Conservation (phyloP, 2,888 invertebrate species). For the Philopedon plagiatum region DNA sequence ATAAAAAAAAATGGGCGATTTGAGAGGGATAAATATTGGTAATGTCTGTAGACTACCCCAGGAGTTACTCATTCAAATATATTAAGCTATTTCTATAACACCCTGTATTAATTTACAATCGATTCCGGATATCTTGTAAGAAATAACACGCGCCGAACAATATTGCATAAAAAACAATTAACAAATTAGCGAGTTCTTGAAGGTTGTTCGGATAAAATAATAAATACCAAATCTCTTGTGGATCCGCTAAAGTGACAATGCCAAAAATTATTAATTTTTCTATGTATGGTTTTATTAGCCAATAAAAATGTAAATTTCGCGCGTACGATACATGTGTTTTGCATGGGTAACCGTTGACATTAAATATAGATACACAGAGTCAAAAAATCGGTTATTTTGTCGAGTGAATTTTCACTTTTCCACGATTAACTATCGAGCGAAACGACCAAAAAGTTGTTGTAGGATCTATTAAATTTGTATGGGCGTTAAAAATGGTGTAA, state of each 20-base stretch:
- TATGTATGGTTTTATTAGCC: constrained; percentile 59
- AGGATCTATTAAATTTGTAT: constrained; percentile 15
- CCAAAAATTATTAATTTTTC: constrained; percentile 59
- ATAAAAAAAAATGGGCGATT: too few species aligned
- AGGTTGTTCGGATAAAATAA: constrained; percentile 57
- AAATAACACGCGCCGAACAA: too few species aligned
- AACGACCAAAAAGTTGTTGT: constrained; percentile 10
- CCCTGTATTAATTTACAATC: too few species aligned
- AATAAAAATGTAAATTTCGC: constrained; percentile 62
- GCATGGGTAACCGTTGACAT: constrained; percentile 42
- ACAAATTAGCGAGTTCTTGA: not conserved
- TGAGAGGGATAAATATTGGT: too few species aligned
- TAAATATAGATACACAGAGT: constrained; percentile 53
- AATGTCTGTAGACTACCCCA: too few species aligned
- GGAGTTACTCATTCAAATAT: too few species aligned
- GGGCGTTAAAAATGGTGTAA: constrained; percentile 9
- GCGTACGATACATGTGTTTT: constrained; percentile 51
- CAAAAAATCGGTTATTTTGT: constrained; percentile 47
- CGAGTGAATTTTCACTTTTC: constrained; percentile 54
- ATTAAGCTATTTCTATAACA: too few species aligned
- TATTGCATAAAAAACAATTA: not conserved
- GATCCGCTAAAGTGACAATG: constrained; percentile 20
- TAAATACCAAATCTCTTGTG: constrained; percentile 56
- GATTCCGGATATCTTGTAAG: too few species aligned
- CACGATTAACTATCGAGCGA: constrained; percentile 43